Base-by-base conservation (phyloP, 1,140 invertebrate species). In the Drosophila obscura region DNA sequence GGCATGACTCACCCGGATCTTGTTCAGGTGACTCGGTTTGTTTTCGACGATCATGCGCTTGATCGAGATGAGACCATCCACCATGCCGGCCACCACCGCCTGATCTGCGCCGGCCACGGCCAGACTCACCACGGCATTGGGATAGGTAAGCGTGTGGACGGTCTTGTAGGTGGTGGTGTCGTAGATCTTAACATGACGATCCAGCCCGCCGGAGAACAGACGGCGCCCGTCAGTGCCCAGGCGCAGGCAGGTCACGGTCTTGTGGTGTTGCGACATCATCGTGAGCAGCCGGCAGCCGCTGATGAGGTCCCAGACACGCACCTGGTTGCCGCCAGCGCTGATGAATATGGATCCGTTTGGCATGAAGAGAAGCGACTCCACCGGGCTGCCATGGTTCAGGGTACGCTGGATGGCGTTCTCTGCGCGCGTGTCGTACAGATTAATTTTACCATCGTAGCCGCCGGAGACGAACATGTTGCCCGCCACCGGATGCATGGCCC, bases 181-280 rank as follows among this genome's bases (percentile, higher is more conserved):
- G 92, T 98, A 99, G 74, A 99, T 95, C 93, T 99, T 99, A 0
- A 99, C 96, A 93, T 99, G 97, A 77, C 96, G 94, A 90, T 99
- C 98, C 46, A 99, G 93, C 2, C 97, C 98, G 5, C 95, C 97
- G 7, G 98, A 98, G 69, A 99, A 89, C 41, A 99, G 93, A 80
- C 96, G 94, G 61, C 94, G 95, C 24, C 95, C 96, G 89, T 97
- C 95, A 22, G 95, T 96, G 19, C 96, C 96, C 59, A 98, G 93
- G 74, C 94, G 92, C 19, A 99, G 80, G 74, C 95, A 96, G 2
- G 97, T 99, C 2, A 99, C 95, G 2, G 98, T 98, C 94, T 99
- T 99, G 90, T 99, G 97, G 92, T 99, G 96, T 89, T 97, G 95
- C 45, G 95, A 95, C 79, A 98, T 94, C 92, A 94, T 95, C 9